Percentiles rank a stretch among this genome's conserved stretches.
Evolutionary conservation across 2,888 invertebrate species (phyloP).

Genomic region (Geophilus truncorum): DNA sequence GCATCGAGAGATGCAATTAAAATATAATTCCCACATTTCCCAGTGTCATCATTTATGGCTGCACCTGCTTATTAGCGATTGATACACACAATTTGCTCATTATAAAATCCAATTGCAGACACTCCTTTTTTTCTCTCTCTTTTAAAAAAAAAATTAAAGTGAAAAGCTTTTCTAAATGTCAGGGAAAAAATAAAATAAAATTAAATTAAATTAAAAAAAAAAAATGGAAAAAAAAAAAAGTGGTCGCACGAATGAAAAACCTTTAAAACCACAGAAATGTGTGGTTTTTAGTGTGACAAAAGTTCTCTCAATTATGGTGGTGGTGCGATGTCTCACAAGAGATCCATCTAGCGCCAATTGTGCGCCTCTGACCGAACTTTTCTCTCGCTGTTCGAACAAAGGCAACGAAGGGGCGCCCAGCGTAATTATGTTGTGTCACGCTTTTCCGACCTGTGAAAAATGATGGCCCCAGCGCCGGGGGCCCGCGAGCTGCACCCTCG

Average conservation of each 20-base stretch:
- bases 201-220: no score
- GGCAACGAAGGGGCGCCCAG: not conserved
- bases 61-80: not conserved
- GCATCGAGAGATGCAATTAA: not conserved
- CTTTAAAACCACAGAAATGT: not conserved
- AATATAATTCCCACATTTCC: not conserved
- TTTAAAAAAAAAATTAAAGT: no score
- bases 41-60: not conserved
- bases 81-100: conserved; percentile 7
- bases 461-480: conserved; percentile 7
- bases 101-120: not conserved
- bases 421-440: conserved; percentile 16
- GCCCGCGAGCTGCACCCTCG: conserved; percentile 1
- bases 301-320: not conserved
- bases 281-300: not conserved
- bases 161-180: no score
- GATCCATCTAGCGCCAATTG: not conserved
- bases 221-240: no score
- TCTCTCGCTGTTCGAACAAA: conserved; percentile 4
- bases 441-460: conserved; percentile 16
- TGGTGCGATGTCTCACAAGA: not conserved
- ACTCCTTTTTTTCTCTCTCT: no score
- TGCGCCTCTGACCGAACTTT: not conserved
- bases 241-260: not conserved
- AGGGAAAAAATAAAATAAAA: no score